Conservation (phyloP, 1,140 invertebrate species). For the Drosophila nikananu region DNA sequence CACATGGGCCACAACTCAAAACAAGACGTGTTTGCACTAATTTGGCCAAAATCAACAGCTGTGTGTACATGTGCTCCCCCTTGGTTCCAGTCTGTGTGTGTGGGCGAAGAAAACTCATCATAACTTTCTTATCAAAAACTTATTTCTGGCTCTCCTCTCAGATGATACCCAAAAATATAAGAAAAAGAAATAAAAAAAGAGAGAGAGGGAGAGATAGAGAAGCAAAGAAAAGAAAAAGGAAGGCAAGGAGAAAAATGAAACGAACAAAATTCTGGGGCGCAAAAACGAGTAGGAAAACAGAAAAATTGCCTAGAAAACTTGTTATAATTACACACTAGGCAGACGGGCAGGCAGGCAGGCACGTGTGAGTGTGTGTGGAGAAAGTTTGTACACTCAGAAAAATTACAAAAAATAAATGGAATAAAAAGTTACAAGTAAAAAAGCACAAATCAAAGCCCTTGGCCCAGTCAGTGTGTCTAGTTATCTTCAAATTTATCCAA, state of each 20-base stretch:
- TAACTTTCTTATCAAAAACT: constrained; percentile 84
- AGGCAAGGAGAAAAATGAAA: constrained; percentile 15
- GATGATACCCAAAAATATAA: constrained; percentile 49
- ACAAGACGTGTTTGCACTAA: constrained; percentile 83
- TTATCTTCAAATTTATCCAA: neutral
- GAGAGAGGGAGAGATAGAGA: neutral
- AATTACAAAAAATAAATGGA: neutral
- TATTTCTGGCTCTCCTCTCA: constrained; percentile 53
- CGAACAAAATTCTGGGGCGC: neutral
- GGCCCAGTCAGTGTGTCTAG: too few relatives aligned
- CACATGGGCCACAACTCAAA: constrained; percentile 68
- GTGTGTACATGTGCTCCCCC: constrained; percentile 58
- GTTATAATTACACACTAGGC: constrained; percentile 75
- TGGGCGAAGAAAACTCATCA: constrained; percentile 76
- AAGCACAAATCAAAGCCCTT: too few relatives aligned
- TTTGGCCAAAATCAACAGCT: constrained; percentile 84
- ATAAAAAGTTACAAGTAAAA: too few relatives aligned
- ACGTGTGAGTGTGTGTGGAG: constrained; percentile 28
- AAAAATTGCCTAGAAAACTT: constrained; percentile 78
- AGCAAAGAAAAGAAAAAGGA: constrained; percentile 3
- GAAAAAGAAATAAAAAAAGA: constrained; percentile 1
- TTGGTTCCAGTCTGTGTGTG: constrained; percentile 15
- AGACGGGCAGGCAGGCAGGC: constrained; percentile 6
- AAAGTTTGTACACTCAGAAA: constrained; percentile 1
- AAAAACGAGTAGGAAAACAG: constrained; percentile 35